Conservation (phyloP, 2,797 vertebrate genomes). For the Nothura maculosa region DNA sequence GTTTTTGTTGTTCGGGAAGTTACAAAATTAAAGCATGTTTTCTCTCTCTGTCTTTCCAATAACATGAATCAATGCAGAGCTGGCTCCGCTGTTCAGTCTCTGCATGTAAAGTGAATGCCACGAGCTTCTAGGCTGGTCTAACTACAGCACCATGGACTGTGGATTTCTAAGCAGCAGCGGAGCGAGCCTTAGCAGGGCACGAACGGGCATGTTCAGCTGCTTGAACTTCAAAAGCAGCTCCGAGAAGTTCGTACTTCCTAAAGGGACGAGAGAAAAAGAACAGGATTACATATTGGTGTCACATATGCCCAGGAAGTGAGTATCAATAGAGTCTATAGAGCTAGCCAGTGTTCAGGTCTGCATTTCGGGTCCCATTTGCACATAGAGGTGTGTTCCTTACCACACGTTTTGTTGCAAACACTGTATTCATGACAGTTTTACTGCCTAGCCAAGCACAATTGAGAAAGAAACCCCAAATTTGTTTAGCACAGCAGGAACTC, state of each 20-base stretch:
- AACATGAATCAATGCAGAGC: not conserved
- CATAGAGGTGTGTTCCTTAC: not conserved
- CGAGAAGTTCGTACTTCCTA: conserved; percentile 89
- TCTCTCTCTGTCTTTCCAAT: not conserved
- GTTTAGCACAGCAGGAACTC: not conserved
- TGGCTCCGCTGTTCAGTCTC: not conserved
- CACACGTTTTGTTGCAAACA: rapidly evolving
- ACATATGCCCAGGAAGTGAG: rapidly evolving
- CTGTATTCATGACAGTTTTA: not conserved
- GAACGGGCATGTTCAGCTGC: conserved; percentile 88
- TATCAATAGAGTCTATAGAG: not conserved
- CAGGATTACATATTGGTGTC: rapidly evolving
- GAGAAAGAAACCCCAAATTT: not conserved
- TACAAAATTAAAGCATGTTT: not conserved
- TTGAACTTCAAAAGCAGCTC: conserved; percentile 89
- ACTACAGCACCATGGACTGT: conserved; percentile 83
- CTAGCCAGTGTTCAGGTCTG: rapidly evolving
- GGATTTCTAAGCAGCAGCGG: conserved; percentile 86
- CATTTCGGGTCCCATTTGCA: not conserved
- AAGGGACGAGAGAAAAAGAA: not conserved
- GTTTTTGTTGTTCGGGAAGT: not conserved
- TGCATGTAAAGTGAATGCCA: not conserved
- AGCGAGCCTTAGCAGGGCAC: conserved; percentile 89
- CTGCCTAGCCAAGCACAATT: not conserved
- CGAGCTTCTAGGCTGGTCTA: not conserved